Conservation (phyloP, 1,140 invertebrate genomes). For the Caenorhabditis latens region DNA sequence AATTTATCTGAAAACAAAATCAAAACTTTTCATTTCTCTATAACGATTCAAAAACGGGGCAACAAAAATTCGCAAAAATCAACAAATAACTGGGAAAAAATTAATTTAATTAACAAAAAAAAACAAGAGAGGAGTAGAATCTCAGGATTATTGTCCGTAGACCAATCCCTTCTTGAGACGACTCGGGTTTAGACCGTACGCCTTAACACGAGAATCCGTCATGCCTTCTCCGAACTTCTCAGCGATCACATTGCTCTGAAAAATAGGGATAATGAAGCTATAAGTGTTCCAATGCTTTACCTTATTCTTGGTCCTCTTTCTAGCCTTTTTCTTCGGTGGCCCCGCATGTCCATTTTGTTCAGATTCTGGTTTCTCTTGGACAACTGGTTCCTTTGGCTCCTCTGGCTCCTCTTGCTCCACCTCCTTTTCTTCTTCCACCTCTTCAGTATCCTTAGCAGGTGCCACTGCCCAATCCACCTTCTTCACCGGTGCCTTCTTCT, state of each 20-base stretch:
- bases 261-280: background rate
- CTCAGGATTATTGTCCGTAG: slow-evolving; percentile 39
- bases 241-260: slow-evolving; percentile 45
- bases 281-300: background rate
- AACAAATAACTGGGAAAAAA: background rate
- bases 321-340: slow-evolving; percentile 72
- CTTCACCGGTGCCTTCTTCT: slow-evolving; percentile 60
- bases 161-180: slow-evolving; percentile 82
- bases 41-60: too few relatives aligned
- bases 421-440: slow-evolving; percentile 65
- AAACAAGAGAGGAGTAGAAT: background rate
- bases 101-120: slow-evolving; percentile 25
- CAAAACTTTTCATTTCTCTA: too few relatives aligned
- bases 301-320: slow-evolving; percentile 65
- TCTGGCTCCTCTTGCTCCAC: slow-evolving; percentile 67
- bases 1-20: too few relatives aligned
- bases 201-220: slow-evolving; percentile 86
- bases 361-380: background rate
- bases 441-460: slow-evolving; percentile 51
- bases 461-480: background rate
- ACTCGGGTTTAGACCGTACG: slow-evolving; percentile 92
- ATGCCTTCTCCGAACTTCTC: slow-evolving; percentile 73
- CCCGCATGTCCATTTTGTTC: slow-evolving; percentile 64
- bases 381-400: background rate
- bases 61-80: too few relatives aligned